Conservation (phyloP, 2,113 vertebrate species). For the Myotis davidii region DNA sequence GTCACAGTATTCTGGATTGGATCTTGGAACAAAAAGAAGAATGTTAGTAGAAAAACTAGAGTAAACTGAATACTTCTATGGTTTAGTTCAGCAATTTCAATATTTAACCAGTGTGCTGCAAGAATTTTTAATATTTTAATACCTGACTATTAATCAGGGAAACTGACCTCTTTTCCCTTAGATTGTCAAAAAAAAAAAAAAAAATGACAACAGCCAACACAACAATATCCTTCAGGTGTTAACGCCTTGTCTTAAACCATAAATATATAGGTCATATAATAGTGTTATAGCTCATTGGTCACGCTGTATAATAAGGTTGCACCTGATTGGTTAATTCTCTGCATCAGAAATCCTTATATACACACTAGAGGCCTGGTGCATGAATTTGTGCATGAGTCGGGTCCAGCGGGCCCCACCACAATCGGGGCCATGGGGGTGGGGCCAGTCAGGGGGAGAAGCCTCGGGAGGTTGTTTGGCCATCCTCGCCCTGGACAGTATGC, state of each 20-base stretch:
- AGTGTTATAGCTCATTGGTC: background rate
- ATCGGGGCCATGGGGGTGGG: no score
- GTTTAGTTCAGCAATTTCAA: background rate
- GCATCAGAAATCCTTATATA: background rate
- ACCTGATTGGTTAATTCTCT: background rate
- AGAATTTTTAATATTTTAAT: background rate
- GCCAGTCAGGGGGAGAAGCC: no score
- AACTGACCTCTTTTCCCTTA: background rate
- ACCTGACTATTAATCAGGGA: background rate
- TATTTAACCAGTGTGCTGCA: background rate
- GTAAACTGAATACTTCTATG: background rate
- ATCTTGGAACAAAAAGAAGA: background rate
- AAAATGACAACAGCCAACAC: background rate
- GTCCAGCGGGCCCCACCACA: no score
- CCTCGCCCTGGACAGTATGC: no score
- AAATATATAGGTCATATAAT: background rate
- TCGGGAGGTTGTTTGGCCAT: no score
- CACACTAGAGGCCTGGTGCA: background rate
- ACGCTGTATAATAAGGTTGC: background rate
- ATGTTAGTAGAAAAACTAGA: background rate
- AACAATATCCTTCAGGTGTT: background rate
- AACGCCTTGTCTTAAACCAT: background rate
- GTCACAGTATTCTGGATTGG: background rate
- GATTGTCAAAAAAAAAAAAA: background rate
- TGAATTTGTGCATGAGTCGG: no score